These are phyloP conservation scores for Drosophila sproati DNA, from an alignment of 1,140 invertebrate genomes.

Conservation along the genomic window DNA sequence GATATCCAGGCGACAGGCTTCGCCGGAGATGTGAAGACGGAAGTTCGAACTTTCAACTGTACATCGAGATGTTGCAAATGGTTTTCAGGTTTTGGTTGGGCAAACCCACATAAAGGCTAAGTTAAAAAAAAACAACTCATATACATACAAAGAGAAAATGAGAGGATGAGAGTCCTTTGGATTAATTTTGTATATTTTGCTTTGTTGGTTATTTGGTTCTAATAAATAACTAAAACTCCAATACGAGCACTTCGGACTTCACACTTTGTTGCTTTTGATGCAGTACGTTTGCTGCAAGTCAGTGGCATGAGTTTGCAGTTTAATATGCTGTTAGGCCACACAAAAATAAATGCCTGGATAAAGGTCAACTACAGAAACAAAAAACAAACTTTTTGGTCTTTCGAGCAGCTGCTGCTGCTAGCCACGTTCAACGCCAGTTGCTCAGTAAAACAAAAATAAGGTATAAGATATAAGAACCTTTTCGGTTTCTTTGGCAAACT, in stretches of 20 bases:
- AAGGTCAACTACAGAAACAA: conserved; percentile 30
- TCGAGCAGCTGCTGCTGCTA: conserved; percentile 30
- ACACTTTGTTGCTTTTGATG: conserved; percentile 21
- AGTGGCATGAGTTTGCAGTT: conserved; percentile 21
- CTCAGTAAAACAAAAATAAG: conserved; percentile 1
- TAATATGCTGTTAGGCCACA: neutral
- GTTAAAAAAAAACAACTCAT: conserved; percentile 16
- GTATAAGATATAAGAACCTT: conserved; percentile 7
- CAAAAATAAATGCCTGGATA: conserved; percentile 2
- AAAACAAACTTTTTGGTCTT: conserved; percentile 19
- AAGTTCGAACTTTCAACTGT: conserved; percentile 32
- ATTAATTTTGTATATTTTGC: conserved; percentile 39
- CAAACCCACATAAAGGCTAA: conserved; percentile 36
- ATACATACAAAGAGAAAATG: neutral
- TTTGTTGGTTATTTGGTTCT: conserved; percentile 50
- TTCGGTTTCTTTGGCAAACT: conserved; percentile 36
- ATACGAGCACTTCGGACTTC: conserved; percentile 21
- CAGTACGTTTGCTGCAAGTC: conserved; percentile 4
- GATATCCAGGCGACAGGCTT: conserved; percentile 15
- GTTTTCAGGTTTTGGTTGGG: conserved; percentile 5
- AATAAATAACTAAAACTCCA: conserved; percentile 23
- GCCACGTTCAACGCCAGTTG: conserved; percentile 26
- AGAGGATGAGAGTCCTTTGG: conserved; percentile 17
- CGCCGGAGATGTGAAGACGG: neutral
- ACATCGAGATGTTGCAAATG: conserved; percentile 3